Evolutionary conservation across 2,888 invertebrate genomes (phyloP), one percentile per base, ranked within the genome.

Genomic region (Synanthedon vespiformis): DNA sequence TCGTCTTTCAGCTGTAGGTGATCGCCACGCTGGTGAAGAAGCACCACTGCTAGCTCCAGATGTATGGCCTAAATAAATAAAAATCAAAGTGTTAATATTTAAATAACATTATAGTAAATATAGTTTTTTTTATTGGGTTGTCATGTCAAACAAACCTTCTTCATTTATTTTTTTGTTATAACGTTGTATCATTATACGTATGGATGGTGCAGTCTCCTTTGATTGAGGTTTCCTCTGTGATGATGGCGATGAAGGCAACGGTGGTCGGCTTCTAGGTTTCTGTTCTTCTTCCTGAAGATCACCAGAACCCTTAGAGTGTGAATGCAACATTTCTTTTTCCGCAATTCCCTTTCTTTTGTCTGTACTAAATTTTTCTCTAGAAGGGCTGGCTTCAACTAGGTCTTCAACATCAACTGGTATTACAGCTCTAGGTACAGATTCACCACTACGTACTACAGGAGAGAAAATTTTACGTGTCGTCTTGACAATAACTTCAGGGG

Each of bases 381-480:
- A 54, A 11, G 78, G 73, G 59, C 77, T 72, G 0, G 81, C 86
- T 55, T 77, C 80, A 6, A 74, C 74, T 52, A 87, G 64, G 52
- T 89, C 89, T 64, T 77, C 79, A 0, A 83, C 76, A 40, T 80
- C 68, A 34, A 80, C 72, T 49, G 82, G 85, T 67, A 89, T 88
- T 0, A 89, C 89, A 2, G 89, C 88, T 62, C 85, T 78, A 1
- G 88, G 80, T 4, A 88, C 73, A 2, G 89, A 75, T 65, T 89
- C 89, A n/a, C 89, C 89, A 51, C 88, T 88, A 54, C 89, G 80
- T 2, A 90, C 89, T 4, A 93, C 89, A 0, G 94, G 92, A 0
- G 93, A 93, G 58, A 94, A 94, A 60, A 94, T 90, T 80, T 93
- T 94, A 53, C 94, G 89, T 48, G 93, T 94, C 0, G 94, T 95